Conservation (phyloP, 2,888 invertebrate species). For the Rutpela maculata region DNA sequence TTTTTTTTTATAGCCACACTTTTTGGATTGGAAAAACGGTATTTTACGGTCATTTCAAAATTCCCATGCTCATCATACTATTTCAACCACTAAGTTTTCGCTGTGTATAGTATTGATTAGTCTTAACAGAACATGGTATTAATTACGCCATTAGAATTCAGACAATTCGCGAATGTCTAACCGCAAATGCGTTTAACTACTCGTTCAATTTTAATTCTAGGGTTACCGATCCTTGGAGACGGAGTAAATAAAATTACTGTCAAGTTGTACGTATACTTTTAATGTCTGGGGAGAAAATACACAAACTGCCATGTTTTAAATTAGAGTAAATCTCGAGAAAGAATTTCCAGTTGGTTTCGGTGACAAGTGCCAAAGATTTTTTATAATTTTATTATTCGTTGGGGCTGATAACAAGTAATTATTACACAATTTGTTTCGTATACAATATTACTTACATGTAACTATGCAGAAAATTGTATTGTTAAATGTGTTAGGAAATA, state of each 20-base stretch:
- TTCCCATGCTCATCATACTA: too few relatives aligned
- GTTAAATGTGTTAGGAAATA: too few relatives aligned
- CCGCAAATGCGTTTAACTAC: not conserved
- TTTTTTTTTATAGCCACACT: too few relatives aligned
- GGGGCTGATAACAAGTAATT: not conserved
- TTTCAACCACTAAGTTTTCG: too few relatives aligned
- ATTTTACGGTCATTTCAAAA: too few relatives aligned
- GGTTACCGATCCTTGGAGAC: slow-evolving; percentile 4
- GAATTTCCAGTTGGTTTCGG: not conserved
- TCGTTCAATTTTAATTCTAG: slow-evolving; percentile 7
- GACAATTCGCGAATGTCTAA: not conserved
- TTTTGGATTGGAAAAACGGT: too few relatives aligned
- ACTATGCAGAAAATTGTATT: too few relatives aligned
- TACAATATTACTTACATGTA: not conserved
- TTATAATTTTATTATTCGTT: not conserved
- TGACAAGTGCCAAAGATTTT: not conserved
- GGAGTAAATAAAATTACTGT: slow-evolving; percentile 4
- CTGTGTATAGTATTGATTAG: not conserved
- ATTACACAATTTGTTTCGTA: not conserved
- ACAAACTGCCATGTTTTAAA: slow-evolving; percentile 1
- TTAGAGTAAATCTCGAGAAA: slow-evolving; percentile 3
- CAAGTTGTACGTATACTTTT: slow-evolving; percentile 4
- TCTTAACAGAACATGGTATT: not conserved
- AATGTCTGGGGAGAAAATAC: slow-evolving; percentile 1
- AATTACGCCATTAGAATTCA: not conserved